Percentiles rank a stretch among this genome's conserved stretches.
These are phyloP conservation scores for Muschampia plurimacula DNA, from an alignment of 2,888 invertebrate species.

Conservation along the genomic window DNA sequence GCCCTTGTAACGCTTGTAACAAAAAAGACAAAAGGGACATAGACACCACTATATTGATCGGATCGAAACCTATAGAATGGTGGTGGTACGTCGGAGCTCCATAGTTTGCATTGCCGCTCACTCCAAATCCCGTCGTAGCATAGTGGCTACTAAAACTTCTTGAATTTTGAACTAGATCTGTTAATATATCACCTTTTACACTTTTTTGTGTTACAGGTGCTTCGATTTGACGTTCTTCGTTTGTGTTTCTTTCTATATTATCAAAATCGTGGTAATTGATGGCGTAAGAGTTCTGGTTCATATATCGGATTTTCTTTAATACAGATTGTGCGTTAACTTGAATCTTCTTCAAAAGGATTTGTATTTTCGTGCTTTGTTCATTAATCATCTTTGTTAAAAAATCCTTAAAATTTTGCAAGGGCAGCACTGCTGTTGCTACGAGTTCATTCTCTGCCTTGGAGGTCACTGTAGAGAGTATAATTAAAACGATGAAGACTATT, in stretches of 20 bases:
- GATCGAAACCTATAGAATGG: constrained; percentile 82
- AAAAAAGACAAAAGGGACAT: constrained; percentile 78
- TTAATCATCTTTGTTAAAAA: constrained; percentile 69
- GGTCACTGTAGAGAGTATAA: constrained; percentile 62
- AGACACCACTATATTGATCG: constrained; percentile 79
- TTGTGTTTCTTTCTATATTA: constrained; percentile 31
- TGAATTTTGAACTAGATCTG: constrained; percentile 23
- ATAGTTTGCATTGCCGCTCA: constrained; percentile 64
- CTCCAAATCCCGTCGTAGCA: constrained; percentile 66
- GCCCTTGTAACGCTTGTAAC: constrained; percentile 76
- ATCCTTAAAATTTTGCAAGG: constrained; percentile 67
- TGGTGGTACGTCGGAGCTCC: constrained; percentile 72
- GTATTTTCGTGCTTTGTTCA: constrained; percentile 74
- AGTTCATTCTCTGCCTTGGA: constrained; percentile 57
- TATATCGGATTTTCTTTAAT: constrained; percentile 65
- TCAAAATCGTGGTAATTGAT: constrained; percentile 6
- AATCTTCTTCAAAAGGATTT: constrained; percentile 68
- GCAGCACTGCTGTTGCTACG: constrained; percentile 48
- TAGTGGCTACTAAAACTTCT: constrained; percentile 70
- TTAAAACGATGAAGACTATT: constrained; percentile 59
- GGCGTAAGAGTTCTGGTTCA: constrained; percentile 54
- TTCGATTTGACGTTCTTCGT: constrained; percentile 65
- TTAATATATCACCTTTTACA: constrained; percentile 38
- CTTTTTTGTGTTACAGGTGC: constrained; percentile 56
- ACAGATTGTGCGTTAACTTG: constrained; percentile 73